Base-by-base conservation (phyloP, 1,140 invertebrate species). In the Drosophila subpulchrella region DNA sequence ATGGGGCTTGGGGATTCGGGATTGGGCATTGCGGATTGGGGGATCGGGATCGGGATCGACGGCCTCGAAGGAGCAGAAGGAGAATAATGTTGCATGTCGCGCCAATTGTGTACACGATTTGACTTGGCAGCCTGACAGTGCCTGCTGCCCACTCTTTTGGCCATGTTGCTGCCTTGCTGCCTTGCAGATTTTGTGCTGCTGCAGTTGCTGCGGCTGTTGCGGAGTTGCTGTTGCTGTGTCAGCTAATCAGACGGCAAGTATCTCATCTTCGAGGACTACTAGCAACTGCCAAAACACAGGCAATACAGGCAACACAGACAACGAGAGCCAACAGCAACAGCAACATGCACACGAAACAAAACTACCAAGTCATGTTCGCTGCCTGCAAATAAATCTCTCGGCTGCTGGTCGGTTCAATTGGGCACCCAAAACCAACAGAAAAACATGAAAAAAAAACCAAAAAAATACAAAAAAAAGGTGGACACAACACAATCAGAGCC, bases 91-190 rank as follows among this genome's bases (percentile, higher is more conserved):
- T 90, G 85, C 85, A 90, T 90, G 85, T 90, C 86, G 85, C 86
- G 85, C 85, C 86, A 90, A 90, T 90, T 90, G 86, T 90, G 85
- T 90, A 90, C 85, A 90, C 85, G 86, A 90, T 90, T 90, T 90
- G 85, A 90, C 85, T 89, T 89, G 85, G 81, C 85, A 88, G 83
- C 71, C 83, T 88, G 83, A 86, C 83, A 86, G 75, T 83, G 83
- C 82, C 78, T 76, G 74, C 73, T 86, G 82, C 82, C 82, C 83
- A 86, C 82, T 83, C 83, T 68, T 85, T 42, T 17, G 59, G 59
- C 47, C 57, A 34, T 34, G 32, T 34, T 34, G 32, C 32, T 70
- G 62, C 50, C 27, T 27, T 51, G 72, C 27, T 75, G 78, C 34
- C 44, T 39, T 78, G 78, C 34, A 50, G 58, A 41, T 73, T 60